Percentiles rank a stretch among this genome's conserved stretches.
Evolutionary conservation across 2,797 vertebrate species (phyloP).

Genomic region (Eidolon dupreanum): DNA sequence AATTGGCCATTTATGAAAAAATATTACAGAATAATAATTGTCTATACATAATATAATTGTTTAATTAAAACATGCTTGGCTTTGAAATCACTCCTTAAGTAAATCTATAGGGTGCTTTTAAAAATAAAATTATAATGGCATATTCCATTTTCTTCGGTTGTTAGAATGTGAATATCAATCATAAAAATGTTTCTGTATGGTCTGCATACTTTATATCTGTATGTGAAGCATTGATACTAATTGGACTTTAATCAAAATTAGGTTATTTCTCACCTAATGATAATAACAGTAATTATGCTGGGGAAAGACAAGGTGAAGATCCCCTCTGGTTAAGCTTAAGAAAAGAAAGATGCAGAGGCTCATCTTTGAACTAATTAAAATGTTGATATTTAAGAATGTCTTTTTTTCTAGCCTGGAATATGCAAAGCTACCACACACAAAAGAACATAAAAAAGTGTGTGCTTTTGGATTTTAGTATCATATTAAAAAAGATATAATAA

Average conservation of each 20-base stretch:
- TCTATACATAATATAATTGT: neutral
- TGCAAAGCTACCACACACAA: neutral
- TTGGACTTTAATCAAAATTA: slow-evolving; percentile 11
- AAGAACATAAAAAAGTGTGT: neutral
- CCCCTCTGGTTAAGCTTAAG: neutral
- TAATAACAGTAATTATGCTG: neutral
- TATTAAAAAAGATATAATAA: neutral
- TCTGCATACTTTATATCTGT: neutral
- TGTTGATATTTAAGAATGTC: neutral
- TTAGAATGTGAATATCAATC: neutral
- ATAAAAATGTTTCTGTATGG: neutral
- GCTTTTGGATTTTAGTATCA: neutral
- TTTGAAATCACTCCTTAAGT: slow-evolving; percentile 9
- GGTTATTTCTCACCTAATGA: slow-evolving; percentile 34
- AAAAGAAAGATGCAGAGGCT: neutral
- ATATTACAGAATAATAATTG: neutral
- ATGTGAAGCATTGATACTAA: neutral
- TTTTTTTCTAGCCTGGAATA: neutral
- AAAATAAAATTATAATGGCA: slow-evolving; percentile 15
- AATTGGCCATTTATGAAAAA: neutral
- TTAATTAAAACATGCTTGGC: neutral
- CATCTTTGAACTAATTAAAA: slow-evolving; percentile 5
- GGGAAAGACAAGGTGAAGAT: neutral
- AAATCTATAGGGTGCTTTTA: neutral
- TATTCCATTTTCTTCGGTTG: neutral